Evolutionary conservation across 2,113 vertebrate genomes (phyloP).

Genomic region (Suricata suricatta): DNA sequence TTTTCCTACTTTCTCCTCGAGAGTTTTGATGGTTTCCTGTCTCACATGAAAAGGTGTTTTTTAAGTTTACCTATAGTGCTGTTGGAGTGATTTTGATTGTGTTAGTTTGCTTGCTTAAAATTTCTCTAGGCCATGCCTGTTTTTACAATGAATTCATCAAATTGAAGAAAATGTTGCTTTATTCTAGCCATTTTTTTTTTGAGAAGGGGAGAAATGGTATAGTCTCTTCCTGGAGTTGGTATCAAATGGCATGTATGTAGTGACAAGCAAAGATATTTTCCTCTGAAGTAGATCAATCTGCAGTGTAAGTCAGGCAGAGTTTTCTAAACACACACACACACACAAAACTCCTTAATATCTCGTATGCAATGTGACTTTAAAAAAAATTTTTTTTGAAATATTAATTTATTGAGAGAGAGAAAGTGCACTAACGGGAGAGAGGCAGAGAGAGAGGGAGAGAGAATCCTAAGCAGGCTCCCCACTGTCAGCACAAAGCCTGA

Average conservation of each 20-base stretch:
- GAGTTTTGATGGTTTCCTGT: too few relatives aligned
- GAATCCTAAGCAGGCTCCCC: too few relatives aligned
- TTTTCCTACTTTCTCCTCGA: too few relatives aligned
- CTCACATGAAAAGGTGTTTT: background rate
- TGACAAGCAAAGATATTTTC: background rate
- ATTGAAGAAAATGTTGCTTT: background rate
- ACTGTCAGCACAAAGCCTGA: too few relatives aligned
- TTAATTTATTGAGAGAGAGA: too few relatives aligned
- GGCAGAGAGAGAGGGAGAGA: too few relatives aligned
- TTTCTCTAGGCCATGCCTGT: background rate
- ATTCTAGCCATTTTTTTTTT: background rate
- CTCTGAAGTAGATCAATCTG: background rate
- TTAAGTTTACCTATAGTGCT: background rate
- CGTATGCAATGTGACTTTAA: background rate
- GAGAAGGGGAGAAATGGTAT: background rate
- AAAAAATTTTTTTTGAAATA: too few relatives aligned
- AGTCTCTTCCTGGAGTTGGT: background rate
- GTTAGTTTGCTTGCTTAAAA: background rate
- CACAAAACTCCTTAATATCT: background rate
- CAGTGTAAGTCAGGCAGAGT: background rate
- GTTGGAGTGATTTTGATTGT: background rate
- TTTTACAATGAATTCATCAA: constrained; percentile 46
- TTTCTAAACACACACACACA: background rate
- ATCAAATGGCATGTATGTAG: background rate
- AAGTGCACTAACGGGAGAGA: too few relatives aligned